phyloP scores from a whole-genome alignment of 2,797 vertebrate genomes.

The Pelobates cultripes region DNA sequence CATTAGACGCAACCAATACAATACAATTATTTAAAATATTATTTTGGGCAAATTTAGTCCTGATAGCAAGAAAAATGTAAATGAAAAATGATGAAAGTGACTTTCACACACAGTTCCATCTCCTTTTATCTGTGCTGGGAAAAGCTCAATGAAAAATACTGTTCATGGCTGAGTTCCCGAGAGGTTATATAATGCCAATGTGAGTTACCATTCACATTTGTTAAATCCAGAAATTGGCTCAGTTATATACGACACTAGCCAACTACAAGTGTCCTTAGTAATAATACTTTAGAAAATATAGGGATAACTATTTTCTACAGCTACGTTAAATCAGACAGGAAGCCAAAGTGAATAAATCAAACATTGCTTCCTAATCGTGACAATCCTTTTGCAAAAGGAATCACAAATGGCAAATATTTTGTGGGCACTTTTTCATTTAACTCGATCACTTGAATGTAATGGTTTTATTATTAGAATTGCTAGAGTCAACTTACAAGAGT shows the following conservation, averaged over 20 bases:
- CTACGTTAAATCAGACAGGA: slow-evolving; percentile 40
- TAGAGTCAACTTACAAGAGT: too few relatives aligned
- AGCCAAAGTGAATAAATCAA: slow-evolving; percentile 46
- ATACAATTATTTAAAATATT: too few relatives aligned
- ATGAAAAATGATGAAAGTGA: slow-evolving; percentile 5
- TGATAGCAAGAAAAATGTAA: not conserved
- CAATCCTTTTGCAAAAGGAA: slow-evolving; percentile 29
- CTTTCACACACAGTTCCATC: slow-evolving; percentile 4
- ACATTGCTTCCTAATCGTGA: slow-evolving; percentile 22
- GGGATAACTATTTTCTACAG: slow-evolving; percentile 37
- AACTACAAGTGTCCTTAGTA: slow-evolving; percentile 48
- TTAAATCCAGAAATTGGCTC: slow-evolving; percentile 41
- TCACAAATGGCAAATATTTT: slow-evolving; percentile 27
- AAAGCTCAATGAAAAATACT: slow-evolving; percentile 33
- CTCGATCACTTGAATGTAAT: not conserved
- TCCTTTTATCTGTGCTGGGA: slow-evolving; percentile 38
- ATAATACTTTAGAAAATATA: slow-evolving; percentile 48
- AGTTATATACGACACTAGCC: slow-evolving; percentile 40
- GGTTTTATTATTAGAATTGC: slow-evolving; percentile 17
- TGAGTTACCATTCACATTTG: slow-evolving; percentile 37
- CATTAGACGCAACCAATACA: too few relatives aligned
- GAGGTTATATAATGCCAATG: slow-evolving; percentile 37
- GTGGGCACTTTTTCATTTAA: not conserved
- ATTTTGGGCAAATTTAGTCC: too few relatives aligned
- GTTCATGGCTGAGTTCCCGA: slow-evolving; percentile 25